Conservation (phyloP, 1,140 invertebrate species). For the Musca vetustissima region DNA sequence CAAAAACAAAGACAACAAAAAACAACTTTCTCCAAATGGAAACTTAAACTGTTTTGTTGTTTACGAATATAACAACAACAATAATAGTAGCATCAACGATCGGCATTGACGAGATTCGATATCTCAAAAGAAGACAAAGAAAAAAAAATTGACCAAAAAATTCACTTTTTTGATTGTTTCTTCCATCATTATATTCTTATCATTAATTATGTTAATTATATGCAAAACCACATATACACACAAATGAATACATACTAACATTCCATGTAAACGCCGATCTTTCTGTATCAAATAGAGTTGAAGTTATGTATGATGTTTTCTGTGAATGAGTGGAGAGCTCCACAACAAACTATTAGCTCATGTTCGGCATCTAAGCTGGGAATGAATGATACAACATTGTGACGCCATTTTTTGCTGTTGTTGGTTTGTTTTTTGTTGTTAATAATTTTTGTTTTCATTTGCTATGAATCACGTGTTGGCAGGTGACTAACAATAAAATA, state of each 20-base stretch:
- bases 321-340: background rate
- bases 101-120: too few species aligned
- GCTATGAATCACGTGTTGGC: constrained; percentile 7
- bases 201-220: constrained; percentile 16
- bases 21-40: constrained; percentile 13
- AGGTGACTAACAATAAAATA: background rate
- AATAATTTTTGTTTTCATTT: background rate
- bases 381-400: too few species aligned
- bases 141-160: background rate
- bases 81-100: too few species aligned
- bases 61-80: too few species aligned
- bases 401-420: too few species aligned
- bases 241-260: too few species aligned
- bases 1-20: too few species aligned
- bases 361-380: background rate
- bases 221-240: background rate
- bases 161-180: background rate
- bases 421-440: too few species aligned
- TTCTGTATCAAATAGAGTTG: too few species aligned
- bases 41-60: background rate
- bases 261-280: too few species aligned
- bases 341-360: constrained; percentile 4
- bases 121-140: too few species aligned
- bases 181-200: background rate
- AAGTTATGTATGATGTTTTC: background rate